Base-by-base conservation (phyloP, 2,797 vertebrate genomes). In the Anableps anableps region DNA sequence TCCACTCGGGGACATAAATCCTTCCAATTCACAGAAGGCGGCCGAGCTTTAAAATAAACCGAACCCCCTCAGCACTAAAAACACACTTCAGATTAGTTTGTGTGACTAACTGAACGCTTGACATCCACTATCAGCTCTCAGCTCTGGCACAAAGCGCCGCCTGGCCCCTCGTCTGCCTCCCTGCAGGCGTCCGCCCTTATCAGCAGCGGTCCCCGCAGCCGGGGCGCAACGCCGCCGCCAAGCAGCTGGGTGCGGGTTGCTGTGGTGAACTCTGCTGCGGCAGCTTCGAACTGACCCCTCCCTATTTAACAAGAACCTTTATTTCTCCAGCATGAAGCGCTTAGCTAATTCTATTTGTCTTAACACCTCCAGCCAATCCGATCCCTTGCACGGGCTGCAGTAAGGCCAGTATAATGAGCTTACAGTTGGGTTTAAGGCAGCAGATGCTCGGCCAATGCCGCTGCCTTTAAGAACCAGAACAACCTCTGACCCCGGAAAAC, bases 41-140 rank as follows among this genome's bases (percentile, higher is more conserved):
- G 23, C 7, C 50, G 11, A 14, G 1, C 36, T 16, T 76, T 76
- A 34, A 74, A 79, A 75, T 64, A 68, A 80, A 76, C 11, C 11
- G 45, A 5, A 50, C 10, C 2, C 45, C 43, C 70, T 1, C 21
- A 51, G 66, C 3, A 66, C 11, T 6, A 16, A 17, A 50, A 47
- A 53, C n/a, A 29, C 60, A 23, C 38, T 72, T 78, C 36, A 72
- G n/a, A 38, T 64, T 74, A 38, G 62, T 50, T 36, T 58, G 53
- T 47, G 72, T 9, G 23, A 31, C 72, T n/a, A 3, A 7, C 31
- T 48, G 76, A 50, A 47, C 51, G 36, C 80, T 76, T 70, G 75
- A 83, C 76, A n/a, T 43, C 72, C 48, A 21, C 71, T 80, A 81
- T 91, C 81, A 41, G 2, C 68, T 77, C 76, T 87, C 84, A 72